These are phyloP conservation scores for Sinotaia quadrata DNA, from an alignment of 2,888 invertebrate genomes.

Conservation along the genomic window DNA sequence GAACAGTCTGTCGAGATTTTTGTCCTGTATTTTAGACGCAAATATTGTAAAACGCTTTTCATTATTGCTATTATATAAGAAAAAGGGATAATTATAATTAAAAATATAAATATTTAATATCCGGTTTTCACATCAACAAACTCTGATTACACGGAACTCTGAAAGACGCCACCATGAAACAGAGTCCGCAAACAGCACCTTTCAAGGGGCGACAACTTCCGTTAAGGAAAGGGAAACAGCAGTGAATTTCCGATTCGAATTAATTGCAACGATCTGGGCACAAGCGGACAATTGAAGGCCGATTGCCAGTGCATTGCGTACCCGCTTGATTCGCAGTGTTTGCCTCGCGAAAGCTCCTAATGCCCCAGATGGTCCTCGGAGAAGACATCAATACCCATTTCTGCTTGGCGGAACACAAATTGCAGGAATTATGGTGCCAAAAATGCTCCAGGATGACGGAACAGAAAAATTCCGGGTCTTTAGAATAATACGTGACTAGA, in stretches of 20 bases:
- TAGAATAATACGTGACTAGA: too few relatives aligned
- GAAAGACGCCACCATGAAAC: too few relatives aligned
- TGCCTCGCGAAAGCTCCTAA: conserved; percentile 29
- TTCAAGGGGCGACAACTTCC: too few relatives aligned
- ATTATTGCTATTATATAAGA: too few relatives aligned
- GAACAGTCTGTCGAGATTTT: too few relatives aligned
- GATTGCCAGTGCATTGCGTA: conserved; percentile 16
- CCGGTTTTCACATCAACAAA: too few relatives aligned
- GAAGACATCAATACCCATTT: conserved; percentile 28
- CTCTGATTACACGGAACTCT: too few relatives aligned
- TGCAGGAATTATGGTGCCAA: conserved; percentile 16
- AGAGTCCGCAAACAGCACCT: too few relatives aligned
- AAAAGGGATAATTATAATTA: too few relatives aligned
- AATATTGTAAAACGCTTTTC: too few relatives aligned
- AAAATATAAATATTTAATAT: too few relatives aligned
- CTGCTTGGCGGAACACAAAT: conserved; percentile 29
- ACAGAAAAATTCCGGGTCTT: not conserved
- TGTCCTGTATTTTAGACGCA: too few relatives aligned
- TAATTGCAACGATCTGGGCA: conserved; percentile 19
- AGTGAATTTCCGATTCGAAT: conserved; percentile 30
- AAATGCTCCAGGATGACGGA: not conserved
- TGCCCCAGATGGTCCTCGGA: conserved; percentile 22
- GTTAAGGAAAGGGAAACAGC: conserved; percentile 22
- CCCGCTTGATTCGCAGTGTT: conserved; percentile 18
- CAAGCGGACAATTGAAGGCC: conserved; percentile 25